Base-by-base conservation (phyloP, 1,140 invertebrate genomes). In the Trachymyrmex septentrionalis region DNA sequence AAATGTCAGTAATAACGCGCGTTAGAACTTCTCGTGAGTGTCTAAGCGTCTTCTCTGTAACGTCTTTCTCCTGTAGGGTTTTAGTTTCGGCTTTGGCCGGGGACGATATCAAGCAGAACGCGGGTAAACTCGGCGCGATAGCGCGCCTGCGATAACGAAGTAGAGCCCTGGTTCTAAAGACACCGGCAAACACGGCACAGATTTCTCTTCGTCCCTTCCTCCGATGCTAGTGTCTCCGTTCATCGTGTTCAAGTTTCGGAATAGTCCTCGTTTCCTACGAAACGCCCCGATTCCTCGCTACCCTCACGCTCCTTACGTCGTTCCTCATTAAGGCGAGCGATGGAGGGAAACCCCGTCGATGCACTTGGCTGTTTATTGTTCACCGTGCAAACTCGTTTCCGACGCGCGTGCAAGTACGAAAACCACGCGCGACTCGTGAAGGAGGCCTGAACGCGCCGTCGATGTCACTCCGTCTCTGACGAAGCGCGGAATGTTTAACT, bases 61-160 rank as follows among this genome's bases (percentile, higher is more conserved):
- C 57, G 27, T 84, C 50, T 61, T 84, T 84, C 69, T 84, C 19
- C 80, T 19, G 38, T 48, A 44, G 14, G 55, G 69, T 63, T 84
- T 84, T 44, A 75, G 80, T 84, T 84, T 84, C 63, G 55, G 55
- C 80, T 84, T 75, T 61, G 80, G 27, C 44, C 38, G 69, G 57
- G 38, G 14, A 38, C n/a, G 80, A 75, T 86, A 67, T 82, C 50
- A 87, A 80, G 71, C n/a, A 64, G n/a, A 16, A 50, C 30, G 30
- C 77, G 86, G 34, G 86, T 69, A 82, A 44, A 71, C 77, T 82
- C 66, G 38, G 71, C 30, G 21, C 57, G 69, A 76, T 88, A 88
- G 48, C 78, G 53, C 53, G 16, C 50, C 16, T 1, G 34, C 61
- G 88, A 88, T 89, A 89, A 88, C 87, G 87, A 89, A 88, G 66